Evolutionary conservation across 2,888 invertebrate genomes (phyloP).

Genomic region (Carabus problematicus): DNA sequence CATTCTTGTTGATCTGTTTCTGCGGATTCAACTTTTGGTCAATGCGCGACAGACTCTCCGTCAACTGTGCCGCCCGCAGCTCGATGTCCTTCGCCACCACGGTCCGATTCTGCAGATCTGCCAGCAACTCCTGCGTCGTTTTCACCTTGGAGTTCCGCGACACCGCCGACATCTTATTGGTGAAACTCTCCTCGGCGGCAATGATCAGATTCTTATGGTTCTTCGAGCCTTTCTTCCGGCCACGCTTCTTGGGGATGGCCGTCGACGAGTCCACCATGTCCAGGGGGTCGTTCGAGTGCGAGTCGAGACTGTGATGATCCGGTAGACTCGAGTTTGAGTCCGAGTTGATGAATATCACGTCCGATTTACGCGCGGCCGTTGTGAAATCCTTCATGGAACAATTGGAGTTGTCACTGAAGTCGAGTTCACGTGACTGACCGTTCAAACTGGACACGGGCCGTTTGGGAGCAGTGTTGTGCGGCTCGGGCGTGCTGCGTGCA

Average conservation of each 20-base stretch:
- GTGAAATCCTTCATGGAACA: slow-evolving; percentile 48
- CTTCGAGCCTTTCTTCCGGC: slow-evolving; percentile 67
- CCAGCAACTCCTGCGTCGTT: slow-evolving; percentile 82
- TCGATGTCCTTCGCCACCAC: slow-evolving; percentile 27
- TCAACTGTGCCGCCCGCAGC: slow-evolving; percentile 56
- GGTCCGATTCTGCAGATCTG: slow-evolving; percentile 68
- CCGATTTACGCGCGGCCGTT: slow-evolving; percentile 41
- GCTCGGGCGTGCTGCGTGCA: slow-evolving; percentile 47
- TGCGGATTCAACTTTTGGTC: slow-evolving; percentile 55
- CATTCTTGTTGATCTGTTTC: slow-evolving; percentile 38
- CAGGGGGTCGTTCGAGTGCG: slow-evolving; percentile 12
- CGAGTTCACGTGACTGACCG: slow-evolving; percentile 58
- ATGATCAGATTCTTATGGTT: slow-evolving; percentile 61
- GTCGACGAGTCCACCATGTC: slow-evolving; percentile 45
- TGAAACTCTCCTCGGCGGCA: slow-evolving; percentile 64
- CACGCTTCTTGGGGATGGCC: slow-evolving; percentile 63
- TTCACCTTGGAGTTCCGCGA: slow-evolving; percentile 70
- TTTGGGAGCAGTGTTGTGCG: slow-evolving; percentile 19
- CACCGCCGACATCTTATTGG: slow-evolving; percentile 64
- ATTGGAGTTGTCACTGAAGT: slow-evolving; percentile 59
- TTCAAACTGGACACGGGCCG: slow-evolving; percentile 58
- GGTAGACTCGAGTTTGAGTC: slow-evolving; percentile 64
- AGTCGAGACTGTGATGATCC: slow-evolving; percentile 46
- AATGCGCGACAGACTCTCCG: slow-evolving; percentile 57
- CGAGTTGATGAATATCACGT: slow-evolving; percentile 56